Conservation (phyloP, 30 jellyfish, hydroid and myxozoan species). For the Cassiopea xamachana region DNA sequence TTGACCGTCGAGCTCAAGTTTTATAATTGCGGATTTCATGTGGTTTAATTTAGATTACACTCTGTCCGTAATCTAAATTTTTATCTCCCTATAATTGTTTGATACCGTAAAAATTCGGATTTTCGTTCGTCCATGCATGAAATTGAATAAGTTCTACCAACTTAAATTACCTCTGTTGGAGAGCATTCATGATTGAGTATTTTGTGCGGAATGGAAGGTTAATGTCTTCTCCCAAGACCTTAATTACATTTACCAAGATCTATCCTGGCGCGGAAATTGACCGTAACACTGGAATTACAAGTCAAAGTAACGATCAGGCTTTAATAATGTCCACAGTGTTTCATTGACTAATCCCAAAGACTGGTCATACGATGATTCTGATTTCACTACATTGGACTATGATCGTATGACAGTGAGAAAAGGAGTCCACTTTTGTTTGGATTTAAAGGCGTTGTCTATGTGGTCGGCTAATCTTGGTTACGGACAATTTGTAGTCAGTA, state of each 20-base stretch:
- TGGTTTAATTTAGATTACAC: conserved; percentile 24
- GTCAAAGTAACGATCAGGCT: not conserved
- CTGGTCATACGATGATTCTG: not conserved
- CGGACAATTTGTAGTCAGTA: no score
- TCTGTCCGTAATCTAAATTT: not conserved
- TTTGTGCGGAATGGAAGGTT: not conserved
- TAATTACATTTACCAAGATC: not conserved
- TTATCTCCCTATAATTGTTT: not conserved
- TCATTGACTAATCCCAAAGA: not conserved
- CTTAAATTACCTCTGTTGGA: not conserved
- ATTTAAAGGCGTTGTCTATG: no score
- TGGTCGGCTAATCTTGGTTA: no score
- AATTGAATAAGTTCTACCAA: not conserved
- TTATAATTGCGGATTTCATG: conserved; percentile 38
- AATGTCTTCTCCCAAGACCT: not conserved
- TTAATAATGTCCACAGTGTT: not conserved
- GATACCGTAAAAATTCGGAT: not conserved
- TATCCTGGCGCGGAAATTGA: not conserved
- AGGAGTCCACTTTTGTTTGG: not conserved
- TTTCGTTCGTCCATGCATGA: not conserved
- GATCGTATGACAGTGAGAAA: not conserved
- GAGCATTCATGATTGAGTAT: not conserved
- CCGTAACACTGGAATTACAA: not conserved
- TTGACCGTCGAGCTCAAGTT: not conserved
- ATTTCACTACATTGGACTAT: not conserved